Conservation (phyloP, 2,113 vertebrate genomes). For the Corvus hawaiiensis region DNA sequence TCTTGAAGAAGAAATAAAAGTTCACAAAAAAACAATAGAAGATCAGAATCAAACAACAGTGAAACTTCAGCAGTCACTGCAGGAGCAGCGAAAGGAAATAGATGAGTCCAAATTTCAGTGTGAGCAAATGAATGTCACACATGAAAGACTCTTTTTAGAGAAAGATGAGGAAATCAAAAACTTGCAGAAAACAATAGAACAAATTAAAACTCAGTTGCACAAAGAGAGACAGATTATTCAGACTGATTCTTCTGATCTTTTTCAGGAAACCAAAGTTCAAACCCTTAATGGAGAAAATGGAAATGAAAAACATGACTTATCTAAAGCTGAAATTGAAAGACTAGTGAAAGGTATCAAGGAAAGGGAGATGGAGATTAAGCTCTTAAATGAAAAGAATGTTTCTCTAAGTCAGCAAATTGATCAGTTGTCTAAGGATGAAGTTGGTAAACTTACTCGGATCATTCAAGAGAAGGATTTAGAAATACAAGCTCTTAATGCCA, state of each 20-base stretch:
- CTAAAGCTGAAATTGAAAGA: constrained; percentile 89
- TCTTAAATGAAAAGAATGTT: constrained; percentile 92
- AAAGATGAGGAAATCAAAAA: constrained; percentile 86
- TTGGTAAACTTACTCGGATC: constrained; percentile 88
- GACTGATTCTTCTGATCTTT: constrained; percentile 77
- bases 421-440: constrained; percentile 88
- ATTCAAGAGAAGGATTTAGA: constrained; percentile 93
- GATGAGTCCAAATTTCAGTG: constrained; percentile 81
- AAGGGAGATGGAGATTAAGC: constrained; percentile 90
- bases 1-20: constrained; percentile 82
- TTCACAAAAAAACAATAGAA: constrained; percentile 76
- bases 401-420: constrained; percentile 86
- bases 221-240: constrained; percentile 67
- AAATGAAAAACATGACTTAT: constrained; percentile 95
- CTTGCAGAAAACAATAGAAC: constrained; percentile 80
- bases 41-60: constrained; percentile 79
- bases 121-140: constrained; percentile 82
- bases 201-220: constrained; percentile 73
- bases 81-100: constrained; percentile 83
- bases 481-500: constrained; percentile 88
- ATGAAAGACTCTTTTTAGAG: constrained; percentile 81
- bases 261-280: constrained; percentile 87
- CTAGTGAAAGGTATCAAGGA: constrained; percentile 92
- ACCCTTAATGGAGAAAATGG: constrained; percentile 87
- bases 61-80: constrained; percentile 81